A percentile compares a stretch with the other conserved stretches of the same genome.
Evolutionary conservation across 2,888 invertebrate genomes (phyloP).

Genomic region (Ophraella communa): DNA sequence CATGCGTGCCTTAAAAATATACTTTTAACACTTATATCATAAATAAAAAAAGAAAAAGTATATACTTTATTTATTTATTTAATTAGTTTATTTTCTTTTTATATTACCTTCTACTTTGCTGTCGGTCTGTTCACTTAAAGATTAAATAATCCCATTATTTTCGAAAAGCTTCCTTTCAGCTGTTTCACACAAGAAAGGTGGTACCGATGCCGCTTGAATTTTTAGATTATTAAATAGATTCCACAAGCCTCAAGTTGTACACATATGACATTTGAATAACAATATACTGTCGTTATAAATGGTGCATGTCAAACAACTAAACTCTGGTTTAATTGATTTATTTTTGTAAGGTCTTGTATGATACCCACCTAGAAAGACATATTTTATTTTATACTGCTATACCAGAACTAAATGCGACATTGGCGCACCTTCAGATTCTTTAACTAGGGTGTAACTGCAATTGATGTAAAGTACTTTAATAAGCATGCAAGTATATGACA

Average conservation of each 20-base stretch:
- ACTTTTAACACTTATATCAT: no score
- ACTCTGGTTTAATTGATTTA: constrained; percentile 28
- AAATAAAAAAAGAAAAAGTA: no score
- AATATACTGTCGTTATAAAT: constrained; percentile 28
- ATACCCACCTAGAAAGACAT: constrained; percentile 21
- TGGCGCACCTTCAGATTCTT: constrained; percentile 16
- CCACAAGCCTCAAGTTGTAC: constrained; percentile 15
- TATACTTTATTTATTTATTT: neutral
- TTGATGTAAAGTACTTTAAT: neutral
- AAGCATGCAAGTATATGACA: neutral
- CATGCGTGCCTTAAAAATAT: neutral
- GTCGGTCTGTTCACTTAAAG: neutral
- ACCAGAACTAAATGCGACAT: constrained; percentile 22
- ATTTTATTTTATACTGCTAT: constrained; percentile 15
- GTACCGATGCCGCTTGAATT: constrained; percentile 12
- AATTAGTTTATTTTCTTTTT: neutral
- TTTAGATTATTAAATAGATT: constrained; percentile 24
- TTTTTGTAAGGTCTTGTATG: constrained; percentile 19
- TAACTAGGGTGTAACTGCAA: neutral
- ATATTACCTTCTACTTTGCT: neutral
- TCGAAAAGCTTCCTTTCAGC: neutral
- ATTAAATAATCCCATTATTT: constrained; percentile 2
- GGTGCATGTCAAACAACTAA: constrained; percentile 26
- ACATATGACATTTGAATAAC: constrained; percentile 29
- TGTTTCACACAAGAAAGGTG: constrained; percentile 10